These are phyloP conservation scores for Epinephelus fuscoguttatus DNA, from an alignment of 2,113 vertebrate species.

Conservation along the genomic window DNA sequence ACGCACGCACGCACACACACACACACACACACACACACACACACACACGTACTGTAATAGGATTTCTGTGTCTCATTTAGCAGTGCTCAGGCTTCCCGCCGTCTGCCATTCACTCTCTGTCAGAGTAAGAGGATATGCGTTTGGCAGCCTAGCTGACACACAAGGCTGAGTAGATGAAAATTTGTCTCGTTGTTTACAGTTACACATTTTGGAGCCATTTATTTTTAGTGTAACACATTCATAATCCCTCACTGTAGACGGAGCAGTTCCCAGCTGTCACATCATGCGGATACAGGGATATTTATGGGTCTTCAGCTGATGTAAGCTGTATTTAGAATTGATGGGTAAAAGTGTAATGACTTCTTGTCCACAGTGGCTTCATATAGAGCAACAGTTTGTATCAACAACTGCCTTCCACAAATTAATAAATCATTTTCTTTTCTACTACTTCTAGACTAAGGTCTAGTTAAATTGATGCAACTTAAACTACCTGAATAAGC, in stretches of 20 bases:
- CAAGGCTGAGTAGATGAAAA: slow-evolving; percentile 15
- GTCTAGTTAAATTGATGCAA: background rate
- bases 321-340: slow-evolving; percentile 19
- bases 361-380: background rate
- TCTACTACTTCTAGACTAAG: background rate
- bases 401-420: background rate
- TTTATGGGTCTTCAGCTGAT: slow-evolving; percentile 22
- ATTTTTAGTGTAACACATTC: slow-evolving; percentile 34
- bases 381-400: background rate
- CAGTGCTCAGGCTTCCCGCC: slow-evolving; percentile 10
- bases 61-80: slow-evolving; percentile 53
- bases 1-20: slow-evolving; percentile 9
- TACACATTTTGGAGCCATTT: slow-evolving; percentile 15
- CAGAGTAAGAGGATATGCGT: slow-evolving; percentile 49
- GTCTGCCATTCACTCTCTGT: slow-evolving; percentile 37
- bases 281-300: background rate
- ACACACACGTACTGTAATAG: slow-evolving; percentile 46
- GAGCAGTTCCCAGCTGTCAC: slow-evolving; percentile 35
- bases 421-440: background rate
- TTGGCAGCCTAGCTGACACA: slow-evolving; percentile 20
- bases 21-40: slow-evolving; percentile 8
- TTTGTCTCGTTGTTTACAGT: slow-evolving; percentile 43
- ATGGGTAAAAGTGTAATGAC: slow-evolving; percentile 22
- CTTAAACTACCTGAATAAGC: background rate
- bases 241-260: slow-evolving; percentile 28